Percentiles rank a stretch among this genome's conserved stretches.
phyloP scores from a whole-genome alignment of 2,113 vertebrate genomes.

The Megalops atlanticus region DNA sequence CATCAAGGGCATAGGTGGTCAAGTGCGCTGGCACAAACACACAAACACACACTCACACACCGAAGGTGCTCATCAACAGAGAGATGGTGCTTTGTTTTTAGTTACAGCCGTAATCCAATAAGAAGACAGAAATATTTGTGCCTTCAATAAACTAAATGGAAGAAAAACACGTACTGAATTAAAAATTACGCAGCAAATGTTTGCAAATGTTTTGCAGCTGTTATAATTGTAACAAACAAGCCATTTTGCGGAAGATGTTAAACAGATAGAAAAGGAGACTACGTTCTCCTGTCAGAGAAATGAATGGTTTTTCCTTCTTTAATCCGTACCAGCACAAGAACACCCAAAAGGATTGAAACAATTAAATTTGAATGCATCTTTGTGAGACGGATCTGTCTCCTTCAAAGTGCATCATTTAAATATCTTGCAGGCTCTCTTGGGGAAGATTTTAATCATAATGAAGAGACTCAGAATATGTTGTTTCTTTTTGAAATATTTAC shows the following conservation, averaged over 20 bases:
- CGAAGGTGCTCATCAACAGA: background rate
- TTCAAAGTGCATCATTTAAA: background rate
- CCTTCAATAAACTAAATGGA: background rate
- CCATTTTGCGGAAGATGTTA: background rate
- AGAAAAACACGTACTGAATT: background rate
- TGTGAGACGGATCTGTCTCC: too few relatives aligned
- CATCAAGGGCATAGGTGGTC: background rate
- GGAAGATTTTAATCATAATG: background rate
- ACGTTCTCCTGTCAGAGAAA: background rate
- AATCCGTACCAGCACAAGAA: background rate
- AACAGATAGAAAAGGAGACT: background rate
- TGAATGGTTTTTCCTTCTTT: background rate
- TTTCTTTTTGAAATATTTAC: background rate
- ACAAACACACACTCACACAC: background rate
- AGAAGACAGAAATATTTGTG: background rate
- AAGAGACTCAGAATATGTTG: background rate
- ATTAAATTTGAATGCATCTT: too few relatives aligned
- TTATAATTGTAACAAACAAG: background rate
- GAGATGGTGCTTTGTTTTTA: too few relatives aligned
- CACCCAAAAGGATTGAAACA: background rate
- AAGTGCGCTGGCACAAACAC: background rate
- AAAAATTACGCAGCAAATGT: background rate
- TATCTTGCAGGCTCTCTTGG: background rate
- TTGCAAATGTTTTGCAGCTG: background rate
- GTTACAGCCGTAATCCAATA: background rate